Evolutionary conservation across 2,888 invertebrate genomes (phyloP).

Genomic region (Eupithecia inturbata): DNA sequence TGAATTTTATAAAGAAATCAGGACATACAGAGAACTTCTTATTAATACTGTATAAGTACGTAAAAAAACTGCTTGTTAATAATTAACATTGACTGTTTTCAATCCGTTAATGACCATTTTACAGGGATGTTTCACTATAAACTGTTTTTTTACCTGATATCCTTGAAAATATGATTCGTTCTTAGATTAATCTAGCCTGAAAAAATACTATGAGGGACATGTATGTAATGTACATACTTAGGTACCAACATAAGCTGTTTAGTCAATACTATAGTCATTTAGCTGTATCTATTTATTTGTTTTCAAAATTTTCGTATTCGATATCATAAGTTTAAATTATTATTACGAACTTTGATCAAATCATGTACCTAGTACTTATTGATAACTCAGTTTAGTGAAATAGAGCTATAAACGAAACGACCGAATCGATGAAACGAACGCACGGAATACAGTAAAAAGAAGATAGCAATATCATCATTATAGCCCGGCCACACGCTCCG

Average conservation of each 20-base stretch:
- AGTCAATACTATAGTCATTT: slow-evolving; percentile 8
- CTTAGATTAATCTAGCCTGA: not conserved
- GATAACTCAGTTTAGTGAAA: slow-evolving; percentile 31
- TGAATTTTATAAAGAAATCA: not conserved
- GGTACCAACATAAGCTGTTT: not conserved
- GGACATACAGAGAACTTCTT: not conserved
- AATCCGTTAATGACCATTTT: slow-evolving; percentile 40
- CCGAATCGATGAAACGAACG: slow-evolving; percentile 28
- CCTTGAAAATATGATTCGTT: not conserved
- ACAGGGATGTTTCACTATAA: slow-evolving; percentile 43
- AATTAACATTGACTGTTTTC: slow-evolving; percentile 24
- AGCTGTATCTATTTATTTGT: not conserved
- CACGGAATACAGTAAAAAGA: slow-evolving; percentile 5
- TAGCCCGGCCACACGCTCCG: no score
- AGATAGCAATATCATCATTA: not conserved
- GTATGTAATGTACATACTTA: no score
- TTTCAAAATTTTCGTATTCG: not conserved
- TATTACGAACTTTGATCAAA: slow-evolving; percentile 18
- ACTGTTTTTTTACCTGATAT: not conserved
- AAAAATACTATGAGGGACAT: not conserved
- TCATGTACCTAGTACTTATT: no score
- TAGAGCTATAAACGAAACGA: slow-evolving; percentile 34
- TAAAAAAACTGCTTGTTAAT: not conserved
- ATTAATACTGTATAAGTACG: not conserved
- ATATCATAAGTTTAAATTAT: slow-evolving; percentile 2